These are phyloP conservation scores for Apeira syringaria DNA, from an alignment of 2,888 invertebrate genomes.

Conservation along the genomic window DNA sequence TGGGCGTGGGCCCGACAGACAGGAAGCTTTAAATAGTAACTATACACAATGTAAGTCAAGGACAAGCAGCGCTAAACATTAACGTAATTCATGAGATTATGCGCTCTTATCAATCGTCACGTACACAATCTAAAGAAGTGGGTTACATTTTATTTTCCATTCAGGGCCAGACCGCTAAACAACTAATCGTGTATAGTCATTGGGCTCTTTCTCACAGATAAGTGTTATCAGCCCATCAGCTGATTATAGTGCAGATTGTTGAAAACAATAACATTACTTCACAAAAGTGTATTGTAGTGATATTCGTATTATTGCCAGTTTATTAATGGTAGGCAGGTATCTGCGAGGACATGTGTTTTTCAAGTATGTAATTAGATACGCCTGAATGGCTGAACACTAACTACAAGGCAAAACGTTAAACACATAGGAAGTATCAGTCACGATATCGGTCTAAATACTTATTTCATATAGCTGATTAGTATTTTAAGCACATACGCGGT, in stretches of 20 bases:
- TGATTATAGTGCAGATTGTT: slow-evolving; percentile 16
- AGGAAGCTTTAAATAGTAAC: slow-evolving; percentile 48
- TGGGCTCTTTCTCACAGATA: slow-evolving; percentile 21
- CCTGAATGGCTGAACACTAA: too few relatives aligned
- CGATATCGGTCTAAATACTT: too few relatives aligned
- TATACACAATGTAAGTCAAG: slow-evolving; percentile 40
- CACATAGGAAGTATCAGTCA: too few relatives aligned
- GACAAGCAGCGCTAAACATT: slow-evolving; percentile 31
- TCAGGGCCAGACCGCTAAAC: slow-evolving; percentile 2
- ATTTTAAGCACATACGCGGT: too few relatives aligned
- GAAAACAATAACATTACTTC: slow-evolving; percentile 22
- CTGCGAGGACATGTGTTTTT: too few relatives aligned
- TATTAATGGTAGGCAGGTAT: too few relatives aligned
- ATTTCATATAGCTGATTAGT: too few relatives aligned
- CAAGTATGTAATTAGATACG: too few relatives aligned
- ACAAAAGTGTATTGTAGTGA: slow-evolving; percentile 7
- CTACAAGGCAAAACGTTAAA: too few relatives aligned
- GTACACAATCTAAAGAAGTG: slow-evolving; percentile 10
- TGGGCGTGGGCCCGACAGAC: slow-evolving; percentile 42
- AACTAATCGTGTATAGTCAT: slow-evolving; percentile 7
- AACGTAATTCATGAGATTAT: slow-evolving; percentile 27
- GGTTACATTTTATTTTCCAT: slow-evolving; percentile 22
- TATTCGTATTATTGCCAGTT: too few relatives aligned
- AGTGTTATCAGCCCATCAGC: slow-evolving; percentile 22
- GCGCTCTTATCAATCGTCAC: slow-evolving; percentile 20